Evolutionary conservation across 1,140 invertebrate genomes (phyloP), one percentile per base, ranked within the genome.

Genomic region (Bombyx mori): DNA sequence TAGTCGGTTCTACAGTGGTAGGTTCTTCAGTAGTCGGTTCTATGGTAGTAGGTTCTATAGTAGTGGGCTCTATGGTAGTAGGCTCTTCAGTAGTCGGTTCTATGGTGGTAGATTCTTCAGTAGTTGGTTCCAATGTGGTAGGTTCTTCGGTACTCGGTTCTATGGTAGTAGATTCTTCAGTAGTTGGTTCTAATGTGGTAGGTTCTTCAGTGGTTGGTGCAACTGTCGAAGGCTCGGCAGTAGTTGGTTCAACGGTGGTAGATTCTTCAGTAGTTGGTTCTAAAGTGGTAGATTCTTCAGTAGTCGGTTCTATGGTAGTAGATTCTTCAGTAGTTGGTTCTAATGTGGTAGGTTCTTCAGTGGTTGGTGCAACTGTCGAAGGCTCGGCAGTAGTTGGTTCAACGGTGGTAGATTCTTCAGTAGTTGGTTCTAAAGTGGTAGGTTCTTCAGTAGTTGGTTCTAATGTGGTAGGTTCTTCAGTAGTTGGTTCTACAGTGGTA

Each of bases 201-300:
- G 10, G 2, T 22, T n/a, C 2, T 18, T 12, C 8, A 0, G 49
- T 51, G 5, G 49, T 50, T 8, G 18, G 8, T 18, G 1, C 6
- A 50, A 8, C 8, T 1, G 49, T 9, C 18, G 49, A 1, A 18
- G 49, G 49, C 8, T 9, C 18, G n/a, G n/a, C n/a, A 3, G 8
- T 44, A 6, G 53, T 42, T 3, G 44, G 52, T 10, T 57, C 49
- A 0, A 44, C 43, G 46, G 58, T 50, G 1, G 44, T 57, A 18
- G 60, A 49, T 10, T 50, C 42, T 2, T 48, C 35, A 44, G 59
- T 51, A 10, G 54, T 58, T 42, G 58, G 44, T 44, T 61, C 59
- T 46, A 50, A 42, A n/a, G 58, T 58, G 48, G 65, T 56, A 18
- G 12, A 8, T n/a, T 12, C 22, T 51, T n/a, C 42, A 46, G 56